These are phyloP conservation scores for Philypnodon macrostomus DNA, from an alignment of 2,797 vertebrate species.

Conservation along the genomic window DNA sequence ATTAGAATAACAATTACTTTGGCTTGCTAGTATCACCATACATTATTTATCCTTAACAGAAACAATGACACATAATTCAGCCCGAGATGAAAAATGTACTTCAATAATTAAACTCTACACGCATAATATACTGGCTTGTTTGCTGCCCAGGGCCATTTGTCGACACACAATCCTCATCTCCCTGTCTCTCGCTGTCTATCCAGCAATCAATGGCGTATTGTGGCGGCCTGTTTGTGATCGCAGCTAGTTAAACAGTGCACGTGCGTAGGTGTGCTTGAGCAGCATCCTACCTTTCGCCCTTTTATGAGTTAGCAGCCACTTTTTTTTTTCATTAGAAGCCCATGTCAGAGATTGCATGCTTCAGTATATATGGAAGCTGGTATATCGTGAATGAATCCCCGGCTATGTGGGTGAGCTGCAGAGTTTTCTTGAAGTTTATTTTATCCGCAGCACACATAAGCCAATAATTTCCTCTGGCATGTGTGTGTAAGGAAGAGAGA, in stretches of 20 bases:
- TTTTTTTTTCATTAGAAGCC: constrained; percentile 56
- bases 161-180: constrained; percentile 27
- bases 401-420: constrained; percentile 31
- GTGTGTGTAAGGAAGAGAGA: neutral
- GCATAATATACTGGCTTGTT: constrained; percentile 23
- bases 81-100: constrained; percentile 33
- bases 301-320: constrained; percentile 39
- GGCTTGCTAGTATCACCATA: constrained; percentile 1
- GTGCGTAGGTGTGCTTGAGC: constrained; percentile 1
- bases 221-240: constrained; percentile 5
- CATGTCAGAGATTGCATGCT: constrained; percentile 49
- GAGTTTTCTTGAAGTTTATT: constrained; percentile 24
- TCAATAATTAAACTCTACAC: constrained; percentile 41
- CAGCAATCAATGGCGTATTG: constrained; percentile 13
- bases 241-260: neutral
- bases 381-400: constrained; percentile 19
- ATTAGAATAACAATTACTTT: neutral
- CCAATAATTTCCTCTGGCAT: constrained; percentile 5
- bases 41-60: constrained; percentile 12
- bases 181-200: constrained; percentile 15
- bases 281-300: constrained; percentile 25
- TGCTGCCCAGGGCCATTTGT: constrained; percentile 36
- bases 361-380: constrained; percentile 7
- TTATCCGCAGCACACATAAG: constrained; percentile 12
- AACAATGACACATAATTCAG: constrained; percentile 38